These are phyloP conservation scores for Neodontobutis hainanensis DNA, from an alignment of 2,113 vertebrate genomes.

Conservation along the genomic window DNA sequence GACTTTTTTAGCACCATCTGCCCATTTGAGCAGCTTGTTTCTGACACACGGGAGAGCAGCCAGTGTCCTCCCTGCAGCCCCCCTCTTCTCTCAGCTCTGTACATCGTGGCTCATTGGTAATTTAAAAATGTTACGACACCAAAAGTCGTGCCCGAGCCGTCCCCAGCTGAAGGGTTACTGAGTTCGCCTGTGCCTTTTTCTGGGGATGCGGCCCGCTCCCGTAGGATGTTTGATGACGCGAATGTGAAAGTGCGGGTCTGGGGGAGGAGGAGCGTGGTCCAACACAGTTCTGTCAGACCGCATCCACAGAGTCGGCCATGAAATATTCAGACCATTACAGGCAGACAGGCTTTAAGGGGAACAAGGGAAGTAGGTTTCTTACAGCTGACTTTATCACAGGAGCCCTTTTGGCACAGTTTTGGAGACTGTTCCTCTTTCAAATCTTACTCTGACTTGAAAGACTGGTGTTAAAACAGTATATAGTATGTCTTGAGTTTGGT, in stretches of 20 bases:
- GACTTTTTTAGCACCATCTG: conserved; percentile 21
- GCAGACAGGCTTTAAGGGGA: conserved; percentile 8
- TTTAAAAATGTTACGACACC: conserved; percentile 59
- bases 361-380: not conserved
- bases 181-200: conserved; percentile 51
- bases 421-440: no score
- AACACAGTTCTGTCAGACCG: conserved; percentile 29
- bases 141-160: conserved; percentile 16
- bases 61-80: conserved; percentile 1
- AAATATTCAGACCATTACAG: conserved; percentile 62
- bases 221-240: conserved; percentile 25
- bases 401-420: no score
- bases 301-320: conserved; percentile 39
- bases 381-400: no score
- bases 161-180: conserved; percentile 51
- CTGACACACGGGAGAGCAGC: conserved; percentile 21
- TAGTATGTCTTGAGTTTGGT: no score
- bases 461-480: no score
- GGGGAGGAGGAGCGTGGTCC: conserved; percentile 34
- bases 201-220: conserved; percentile 5
- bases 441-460: no score
- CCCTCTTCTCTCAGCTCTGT: conserved; percentile 8
- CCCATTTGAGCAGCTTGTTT: conserved; percentile 20
- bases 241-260: conserved; percentile 20
- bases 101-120: conserved; percentile 62